A percentile compares a stretch with the other conserved stretches of the same genome.
These are phyloP conservation scores for Megamerina dolium DNA, from an alignment of 2,888 invertebrate species.

Conservation along the genomic window DNA sequence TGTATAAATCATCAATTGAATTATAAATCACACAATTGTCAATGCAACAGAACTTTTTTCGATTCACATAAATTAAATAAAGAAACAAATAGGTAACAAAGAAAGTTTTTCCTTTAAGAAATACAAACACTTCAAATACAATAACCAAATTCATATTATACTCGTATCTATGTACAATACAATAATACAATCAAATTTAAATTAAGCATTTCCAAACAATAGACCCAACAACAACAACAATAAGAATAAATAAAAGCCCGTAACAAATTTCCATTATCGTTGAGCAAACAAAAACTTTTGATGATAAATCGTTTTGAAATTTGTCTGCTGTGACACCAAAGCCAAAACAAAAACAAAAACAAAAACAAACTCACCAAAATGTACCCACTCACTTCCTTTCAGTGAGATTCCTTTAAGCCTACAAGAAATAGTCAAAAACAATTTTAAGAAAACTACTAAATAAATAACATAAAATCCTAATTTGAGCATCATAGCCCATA, in stretches of 20 bases:
- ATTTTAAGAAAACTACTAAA: constrained; percentile 15
- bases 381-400: too few relatives aligned
- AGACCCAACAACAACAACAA: too few relatives aligned
- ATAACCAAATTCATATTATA: too few relatives aligned
- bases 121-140: too few relatives aligned
- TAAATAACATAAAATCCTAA: constrained; percentile 17
- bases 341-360: background rate
- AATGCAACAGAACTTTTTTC: too few relatives aligned
- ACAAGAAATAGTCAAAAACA: constrained; percentile 14
- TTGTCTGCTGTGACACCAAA: background rate
- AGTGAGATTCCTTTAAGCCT: too few relatives aligned
- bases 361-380: background rate
- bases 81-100: too few relatives aligned
- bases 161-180: too few relatives aligned
- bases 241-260: constrained; percentile 3
- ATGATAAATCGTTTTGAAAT: constrained; percentile 14
- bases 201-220: constrained; percentile 3
- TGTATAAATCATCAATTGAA: constrained; percentile 3
- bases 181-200: constrained; percentile 7
- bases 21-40: constrained; percentile 1
- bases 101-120: too few relatives aligned
- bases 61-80: too few relatives aligned
- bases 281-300: constrained; percentile 13
- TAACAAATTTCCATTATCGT: constrained; percentile 17
- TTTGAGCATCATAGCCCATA: constrained; percentile 13